Percentiles rank a stretch among this genome's conserved stretches.
phyloP scores from a whole-genome alignment of 1,140 invertebrate species.

The Rhynchophorus ferrugineus region DNA sequence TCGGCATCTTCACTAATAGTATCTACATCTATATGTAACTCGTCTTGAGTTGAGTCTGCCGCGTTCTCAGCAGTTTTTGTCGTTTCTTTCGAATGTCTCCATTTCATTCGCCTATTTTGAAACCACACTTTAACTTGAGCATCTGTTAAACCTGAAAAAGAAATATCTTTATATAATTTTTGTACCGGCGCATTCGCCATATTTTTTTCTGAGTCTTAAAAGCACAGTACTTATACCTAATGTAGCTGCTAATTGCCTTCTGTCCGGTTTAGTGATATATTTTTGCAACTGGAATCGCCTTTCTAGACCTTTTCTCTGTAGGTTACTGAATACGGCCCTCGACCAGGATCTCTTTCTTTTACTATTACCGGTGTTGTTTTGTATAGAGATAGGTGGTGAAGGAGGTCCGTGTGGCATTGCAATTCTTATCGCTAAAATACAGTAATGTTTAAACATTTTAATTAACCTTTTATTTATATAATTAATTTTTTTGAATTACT shows the following conservation, averaged over 20 bases:
- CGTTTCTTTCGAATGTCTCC: conserved; percentile 73
- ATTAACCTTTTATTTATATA: no score
- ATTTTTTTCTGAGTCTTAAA: no score
- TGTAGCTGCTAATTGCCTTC: conserved; percentile 82
- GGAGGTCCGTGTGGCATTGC: conserved; percentile 23
- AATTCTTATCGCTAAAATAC: conserved; percentile 29
- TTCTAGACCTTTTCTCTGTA: conserved; percentile 85
- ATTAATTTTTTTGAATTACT: no score
- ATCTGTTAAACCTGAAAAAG: conserved; percentile 52
- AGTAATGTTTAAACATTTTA: no score
- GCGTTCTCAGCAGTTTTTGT: conserved; percentile 28
- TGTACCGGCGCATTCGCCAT: not conserved
- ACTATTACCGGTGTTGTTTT: conserved; percentile 27
- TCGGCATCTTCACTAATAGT: conserved; percentile 34
- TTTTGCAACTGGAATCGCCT: conserved; percentile 88
- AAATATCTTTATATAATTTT: not conserved
- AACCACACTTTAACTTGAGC: conserved; percentile 92
- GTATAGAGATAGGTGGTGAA: conserved; percentile 15
- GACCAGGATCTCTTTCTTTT: conserved; percentile 88
- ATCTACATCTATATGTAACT: conserved; percentile 38
- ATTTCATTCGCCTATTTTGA: conserved; percentile 90
- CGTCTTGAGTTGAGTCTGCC: conserved; percentile 36
- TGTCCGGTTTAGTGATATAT: conserved; percentile 90
- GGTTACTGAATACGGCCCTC: conserved; percentile 86
- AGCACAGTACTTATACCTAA: no score